Percentiles rank a stretch among this genome's conserved stretches.
These are phyloP conservation scores for Myotis vivesi DNA, from an alignment of 2,797 vertebrate species.

Conservation along the genomic window DNA sequence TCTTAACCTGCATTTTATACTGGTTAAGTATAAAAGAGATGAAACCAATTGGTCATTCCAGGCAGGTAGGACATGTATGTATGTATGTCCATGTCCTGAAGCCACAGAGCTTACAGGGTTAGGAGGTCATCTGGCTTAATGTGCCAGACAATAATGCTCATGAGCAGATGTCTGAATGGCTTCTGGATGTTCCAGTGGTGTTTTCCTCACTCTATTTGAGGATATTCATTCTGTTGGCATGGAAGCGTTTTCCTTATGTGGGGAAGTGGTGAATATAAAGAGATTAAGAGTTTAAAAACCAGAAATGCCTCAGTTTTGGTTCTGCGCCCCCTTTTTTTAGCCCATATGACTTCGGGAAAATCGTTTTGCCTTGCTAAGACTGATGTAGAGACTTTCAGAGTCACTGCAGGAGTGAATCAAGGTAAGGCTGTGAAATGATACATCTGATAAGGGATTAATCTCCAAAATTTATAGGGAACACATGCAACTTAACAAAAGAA, in stretches of 20 bases:
- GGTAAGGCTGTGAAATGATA: not conserved
- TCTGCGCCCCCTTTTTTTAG: not conserved
- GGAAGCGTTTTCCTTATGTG: not conserved
- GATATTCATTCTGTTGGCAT: not conserved
- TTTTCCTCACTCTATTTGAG: not conserved
- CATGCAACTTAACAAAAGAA: no score
- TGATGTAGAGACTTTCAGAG: not conserved
- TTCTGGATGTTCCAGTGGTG: not conserved
- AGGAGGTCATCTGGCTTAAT: not conserved
- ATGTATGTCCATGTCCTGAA: not conserved
- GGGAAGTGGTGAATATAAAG: not conserved
- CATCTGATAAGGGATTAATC: no score
- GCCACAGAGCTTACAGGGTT: not conserved
- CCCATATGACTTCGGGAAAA: not conserved
- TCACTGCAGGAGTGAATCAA: not conserved
- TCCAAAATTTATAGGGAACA: no score
- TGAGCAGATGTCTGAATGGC: not conserved
- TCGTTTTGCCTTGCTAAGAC: not conserved
- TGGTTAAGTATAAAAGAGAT: not conserved
- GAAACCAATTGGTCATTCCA: not conserved
- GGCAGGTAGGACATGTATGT: no score
- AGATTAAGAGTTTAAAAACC: not conserved
- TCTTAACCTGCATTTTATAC: not conserved
- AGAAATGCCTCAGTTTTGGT: not conserved
- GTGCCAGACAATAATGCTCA: not conserved